Conservation (phyloP, 2,113 vertebrate genomes). For the Notiomystis cincta region DNA sequence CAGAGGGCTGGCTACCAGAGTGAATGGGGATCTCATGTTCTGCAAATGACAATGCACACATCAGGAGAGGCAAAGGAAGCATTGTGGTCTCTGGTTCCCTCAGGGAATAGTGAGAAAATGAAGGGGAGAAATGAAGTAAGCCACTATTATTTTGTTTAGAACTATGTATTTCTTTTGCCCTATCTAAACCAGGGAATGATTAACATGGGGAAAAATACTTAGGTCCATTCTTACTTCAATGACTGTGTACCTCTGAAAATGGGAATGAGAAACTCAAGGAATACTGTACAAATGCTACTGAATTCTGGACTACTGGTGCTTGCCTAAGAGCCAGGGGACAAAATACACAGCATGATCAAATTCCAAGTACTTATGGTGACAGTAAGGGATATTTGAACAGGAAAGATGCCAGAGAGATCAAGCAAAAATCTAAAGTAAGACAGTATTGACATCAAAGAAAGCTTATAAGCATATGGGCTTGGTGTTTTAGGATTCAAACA, state of each 20-base stretch:
- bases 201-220: neutral
- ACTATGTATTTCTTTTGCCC: neutral
- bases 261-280: neutral
- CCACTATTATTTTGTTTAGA: neutral
- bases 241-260: neutral
- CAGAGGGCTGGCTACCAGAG: neutral
- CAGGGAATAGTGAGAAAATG: neutral
- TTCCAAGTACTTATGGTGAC: neutral
- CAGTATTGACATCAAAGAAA: neutral
- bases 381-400: neutral
- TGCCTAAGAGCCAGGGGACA: neutral
- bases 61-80: neutral
- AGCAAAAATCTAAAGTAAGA: neutral
- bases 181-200: neutral
- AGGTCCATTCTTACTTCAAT: neutral
- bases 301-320: neutral
- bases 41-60: neutral
- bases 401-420: constrained; percentile 1
- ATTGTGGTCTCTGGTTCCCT: neutral
- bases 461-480: neutral
- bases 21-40: neutral
- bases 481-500: neutral
- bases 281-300: neutral
- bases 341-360: neutral
- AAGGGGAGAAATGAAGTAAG: neutral